phyloP scores from a whole-genome alignment of 2,113 vertebrate species.

The Petromus typicus region DNA sequence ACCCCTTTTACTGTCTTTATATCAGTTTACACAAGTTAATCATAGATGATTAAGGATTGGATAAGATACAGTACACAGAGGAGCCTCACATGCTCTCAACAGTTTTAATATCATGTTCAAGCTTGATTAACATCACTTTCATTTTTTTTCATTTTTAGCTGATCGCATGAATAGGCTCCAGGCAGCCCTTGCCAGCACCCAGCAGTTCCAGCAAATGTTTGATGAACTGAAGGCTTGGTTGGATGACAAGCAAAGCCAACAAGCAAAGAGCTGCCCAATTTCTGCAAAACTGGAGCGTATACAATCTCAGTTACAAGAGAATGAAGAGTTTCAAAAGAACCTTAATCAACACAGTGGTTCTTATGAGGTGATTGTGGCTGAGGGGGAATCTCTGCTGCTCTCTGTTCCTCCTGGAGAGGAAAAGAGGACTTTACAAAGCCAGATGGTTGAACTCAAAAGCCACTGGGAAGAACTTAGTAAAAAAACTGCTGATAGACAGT shows the following conservation, averaged over 20 bases:
- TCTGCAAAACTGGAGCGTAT: constrained; percentile 92
- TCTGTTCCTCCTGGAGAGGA: constrained; percentile 93
- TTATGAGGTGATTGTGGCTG: constrained; percentile 95
- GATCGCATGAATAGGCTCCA: constrained; percentile 97
- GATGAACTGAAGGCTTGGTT: constrained; percentile 96
- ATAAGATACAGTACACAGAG: not conserved
- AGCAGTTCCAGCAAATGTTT: constrained; percentile 99
- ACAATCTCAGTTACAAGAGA: constrained; percentile 92
- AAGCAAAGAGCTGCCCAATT: constrained; percentile 86
- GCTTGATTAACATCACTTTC: constrained; percentile 81
- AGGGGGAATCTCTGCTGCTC: constrained; percentile 93
- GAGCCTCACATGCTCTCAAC: constrained; percentile 54
- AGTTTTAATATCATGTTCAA: constrained; percentile 76
- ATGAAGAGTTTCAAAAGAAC: constrained; percentile 94
- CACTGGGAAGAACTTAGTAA: constrained; percentile 95
- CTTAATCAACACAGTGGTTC: constrained; percentile 96
- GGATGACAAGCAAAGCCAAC: constrained; percentile 89
- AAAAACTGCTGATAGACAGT: constrained; percentile 88
- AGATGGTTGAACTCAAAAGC: constrained; percentile 89
- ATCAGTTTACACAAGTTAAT: constrained; percentile 14
- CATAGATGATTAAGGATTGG: constrained; percentile 4
- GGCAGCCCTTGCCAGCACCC: constrained; percentile 95
- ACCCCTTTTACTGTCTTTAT: constrained; percentile 26
- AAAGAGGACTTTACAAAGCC: constrained; percentile 90
- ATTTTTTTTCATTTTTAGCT: constrained; percentile 87